Evolutionary conservation across 1,140 invertebrate genomes (phyloP), one percentile per base, ranked within the genome.

Genomic region (Halictus rubicundus): DNA sequence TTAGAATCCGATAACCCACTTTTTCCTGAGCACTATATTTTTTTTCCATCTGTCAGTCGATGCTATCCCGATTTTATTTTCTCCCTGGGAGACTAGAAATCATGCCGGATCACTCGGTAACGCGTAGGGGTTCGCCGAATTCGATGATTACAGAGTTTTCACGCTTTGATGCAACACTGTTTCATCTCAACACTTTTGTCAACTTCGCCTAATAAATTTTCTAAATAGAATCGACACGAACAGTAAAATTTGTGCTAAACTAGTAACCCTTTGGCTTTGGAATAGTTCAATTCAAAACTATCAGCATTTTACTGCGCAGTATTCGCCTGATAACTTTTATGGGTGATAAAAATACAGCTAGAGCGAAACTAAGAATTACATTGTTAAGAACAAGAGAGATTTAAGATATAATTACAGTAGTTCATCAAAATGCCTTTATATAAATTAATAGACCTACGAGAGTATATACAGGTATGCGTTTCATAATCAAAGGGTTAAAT

Each of bases 1-100:
- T 91, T 91, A 91, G 88, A 82, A 83, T 84, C 37, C 61, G 59
- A 82, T 89, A 90, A 89, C 88, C 88, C 82, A 91, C 86, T 90
- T 91, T 87, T 59, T 66, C 10, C 5, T 3, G n/a, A 21, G n/a
- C 9, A 52, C 5, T 6, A 9, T 61, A 73, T 37, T 21, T 74
- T 10, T 46, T 60, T 68, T 68, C 25, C 16, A n/a, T n/a, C 0
- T 16, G 19, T 19, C 8, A 2, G 37, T 61, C 25, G 9, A 59
- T 57, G 7, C 12, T 1, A 19, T 65, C 0, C 8, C 7, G 14
- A 10, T 3, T 70, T 49, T 23, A 12, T 78, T 70, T 46, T 16
- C 9, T 54, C 54, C 46, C 9, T 8, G 12, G 1, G 42, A 5
- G 4, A 42, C 8, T n/a, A 46, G 2, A 25, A 9, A 16, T 27